Evolutionary conservation across 2,113 vertebrate species (phyloP), one percentile per base, ranked within the genome.

Genomic region (Echinops telfairi): DNA sequence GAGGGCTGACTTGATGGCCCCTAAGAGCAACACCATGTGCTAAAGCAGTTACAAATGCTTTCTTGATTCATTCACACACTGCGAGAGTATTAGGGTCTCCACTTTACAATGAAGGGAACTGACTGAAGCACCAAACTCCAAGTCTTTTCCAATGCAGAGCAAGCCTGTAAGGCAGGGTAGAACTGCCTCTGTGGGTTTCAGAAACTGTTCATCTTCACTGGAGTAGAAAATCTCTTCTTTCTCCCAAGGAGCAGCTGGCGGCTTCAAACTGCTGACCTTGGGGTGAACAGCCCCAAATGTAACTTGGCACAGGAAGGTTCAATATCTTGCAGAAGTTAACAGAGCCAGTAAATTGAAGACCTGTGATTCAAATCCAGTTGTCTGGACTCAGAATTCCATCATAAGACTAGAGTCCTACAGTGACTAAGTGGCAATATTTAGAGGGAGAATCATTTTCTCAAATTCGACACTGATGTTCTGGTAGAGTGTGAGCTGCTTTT

Each of bases 51-150:
- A 57, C 83, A 36, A 38, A 53, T 40, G n/a, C 60, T 94, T 89
- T 83, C 29, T 27, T 27, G 36, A 40, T 87, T 47, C 81, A 10
- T 17, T 91, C 31, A 70, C 71, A 25, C 12, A 5, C 22, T 36
- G 36, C 64, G 83, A 23, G 40, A 87, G 91, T 87, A 83, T 64
- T 57, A 79, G 22, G 36, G 60, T 88, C 2, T 71, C 31, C 33
- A 7, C n/a, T 92, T 96, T 83, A 89, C 78, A 95, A 82, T 87
- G 14, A 75, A 86, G 62, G 62, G 93, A 91, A 93, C 62, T 43
- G 81, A 92, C 47, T 11, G 47, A 14, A 53, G 1, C 47, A 53
- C 47, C 47, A 53, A 53, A 14, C 47, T 53, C 47, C 47, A 53
- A 53, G 47, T 53, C 47, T 6, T 53, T 14, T 53, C 47, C 40